Conservation (phyloP, 1,140 invertebrate genomes). For the Popillia japonica region DNA sequence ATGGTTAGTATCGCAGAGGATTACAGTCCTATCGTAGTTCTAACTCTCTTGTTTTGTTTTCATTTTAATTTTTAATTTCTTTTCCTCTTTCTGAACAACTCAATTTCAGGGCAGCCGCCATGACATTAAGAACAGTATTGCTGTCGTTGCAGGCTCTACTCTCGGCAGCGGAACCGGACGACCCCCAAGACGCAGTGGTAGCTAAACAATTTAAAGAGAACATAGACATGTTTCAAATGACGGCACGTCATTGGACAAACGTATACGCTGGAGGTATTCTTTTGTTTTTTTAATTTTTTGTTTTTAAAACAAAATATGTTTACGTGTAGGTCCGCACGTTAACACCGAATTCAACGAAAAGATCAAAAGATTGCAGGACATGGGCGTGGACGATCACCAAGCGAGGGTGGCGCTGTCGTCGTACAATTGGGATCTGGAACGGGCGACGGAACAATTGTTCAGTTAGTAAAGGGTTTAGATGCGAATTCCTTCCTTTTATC, state of each 20-base stretch:
- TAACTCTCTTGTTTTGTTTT: too few species aligned
- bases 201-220: conserved; percentile 95
- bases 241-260: conserved; percentile 94
- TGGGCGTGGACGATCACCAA: conserved; percentile 87
- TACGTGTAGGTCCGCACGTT: conserved; percentile 74
- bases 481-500: too few species aligned
- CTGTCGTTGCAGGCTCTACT: conserved; percentile 92
- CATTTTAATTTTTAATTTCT: too few species aligned
- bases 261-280: conserved; percentile 93
- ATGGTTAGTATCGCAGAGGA: too few species aligned
- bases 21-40: too few species aligned
- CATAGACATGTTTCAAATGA: conserved; percentile 83
- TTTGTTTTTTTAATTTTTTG: too few species aligned
- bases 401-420: conserved; percentile 86
- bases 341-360: conserved; percentile 83
- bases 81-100: conserved; percentile 1
- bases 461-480: conserved; percentile 76
- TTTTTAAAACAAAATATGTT: too few species aligned
- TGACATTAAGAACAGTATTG: conserved; percentile 96
- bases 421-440: conserved; percentile 89
- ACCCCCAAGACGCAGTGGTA: conserved; percentile 97
- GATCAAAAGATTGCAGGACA: conserved; percentile 82
- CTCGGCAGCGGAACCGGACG: conserved; percentile 93
- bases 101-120: conserved; percentile 88
- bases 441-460: conserved; percentile 87